Base-by-base conservation (phyloP, 2,888 invertebrate species). In the Arctia plantaginis region DNA sequence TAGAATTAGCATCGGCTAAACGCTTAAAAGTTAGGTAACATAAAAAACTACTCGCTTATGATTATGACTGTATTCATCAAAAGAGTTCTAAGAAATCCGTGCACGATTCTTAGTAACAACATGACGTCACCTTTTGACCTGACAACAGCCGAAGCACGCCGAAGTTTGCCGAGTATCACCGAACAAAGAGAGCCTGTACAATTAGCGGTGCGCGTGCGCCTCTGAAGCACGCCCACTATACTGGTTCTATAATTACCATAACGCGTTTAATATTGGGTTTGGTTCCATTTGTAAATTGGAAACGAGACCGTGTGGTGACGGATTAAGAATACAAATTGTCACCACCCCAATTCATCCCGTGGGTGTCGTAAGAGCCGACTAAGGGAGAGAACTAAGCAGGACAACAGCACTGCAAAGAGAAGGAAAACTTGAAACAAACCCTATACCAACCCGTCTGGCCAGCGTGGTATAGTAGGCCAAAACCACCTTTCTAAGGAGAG, bases 201-300 rank as follows among this genome's bases (percentile, higher is more conserved):
- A 82, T 81, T 80, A 74, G 74, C 68, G 73, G 64, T 75, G 84
- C 74, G 80, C 79, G 77, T 71, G 82, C 79, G 83, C 70, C 76
- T 76, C 66, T 68, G 70, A 75, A 74, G 81, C 82, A 79, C 84
- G 75, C 84, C 84, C 74, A 82, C 84, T 73, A 78, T 80, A 84
- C 87, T 81, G 81, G 84, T 84, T 80, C 77, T 75, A 69, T 80
- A 82, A 85, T 86, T 83, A 84, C 77, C 85, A 85, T 83, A 87
- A 87, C 88, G 74, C 76, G 86, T 87, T 86, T 80, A 79, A 78
- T 78, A 72, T 30, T 51, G 72, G 18, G 75, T 68, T 76, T 75
- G 80, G 76, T 55, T 84, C 82, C 87, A 84, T 80, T 84, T 66
- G 8, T 35, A 15, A 41, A 62, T 71, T n/a, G 2, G 10, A n/a